A percentile compares a stretch with the other conserved stretches of the same genome.
These are phyloP conservation scores for Lichenostomus cassidix DNA, from an alignment of 2,113 vertebrate genomes.

Conservation along the genomic window DNA sequence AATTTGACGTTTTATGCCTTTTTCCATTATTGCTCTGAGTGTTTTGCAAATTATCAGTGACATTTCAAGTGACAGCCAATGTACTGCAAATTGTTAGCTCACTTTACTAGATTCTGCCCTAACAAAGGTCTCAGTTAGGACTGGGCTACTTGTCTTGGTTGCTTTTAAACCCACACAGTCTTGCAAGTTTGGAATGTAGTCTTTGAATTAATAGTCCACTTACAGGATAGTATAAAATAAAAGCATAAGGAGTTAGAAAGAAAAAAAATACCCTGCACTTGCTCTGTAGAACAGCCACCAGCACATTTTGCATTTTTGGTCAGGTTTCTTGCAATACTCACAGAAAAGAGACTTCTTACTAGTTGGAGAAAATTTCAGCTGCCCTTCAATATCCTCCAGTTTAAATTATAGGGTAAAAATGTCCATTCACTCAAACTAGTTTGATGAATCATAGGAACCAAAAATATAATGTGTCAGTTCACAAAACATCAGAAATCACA, in stretches of 20 bases:
- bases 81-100: slow-evolving; percentile 15
- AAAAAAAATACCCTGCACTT: not conserved
- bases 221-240: not conserved
- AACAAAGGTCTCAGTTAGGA: slow-evolving; percentile 43
- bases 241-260: not conserved
- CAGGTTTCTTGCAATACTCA: not conserved
- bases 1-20: slow-evolving; percentile 32
- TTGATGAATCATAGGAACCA: slow-evolving; percentile 27
- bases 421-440: slow-evolving; percentile 5
- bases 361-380: not conserved
- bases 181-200: not conserved
- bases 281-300: not conserved
- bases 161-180: slow-evolving; percentile 39
- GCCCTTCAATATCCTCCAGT: slow-evolving; percentile 19
- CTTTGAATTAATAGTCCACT: not conserved
- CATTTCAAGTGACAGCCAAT: slow-evolving; percentile 49
- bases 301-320: not conserved
- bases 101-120: slow-evolving; percentile 22
- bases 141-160: slow-evolving; percentile 21
- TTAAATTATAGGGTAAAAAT: slow-evolving; percentile 46
- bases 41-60: slow-evolving; percentile 40
- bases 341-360: not conserved
- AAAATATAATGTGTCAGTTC: slow-evolving; percentile 13
- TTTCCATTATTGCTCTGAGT: slow-evolving; percentile 6
- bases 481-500: not conserved